Evolutionary conservation across 2,888 invertebrate genomes (phyloP).

Genomic region (Cremastobaeus sp.): DNA sequence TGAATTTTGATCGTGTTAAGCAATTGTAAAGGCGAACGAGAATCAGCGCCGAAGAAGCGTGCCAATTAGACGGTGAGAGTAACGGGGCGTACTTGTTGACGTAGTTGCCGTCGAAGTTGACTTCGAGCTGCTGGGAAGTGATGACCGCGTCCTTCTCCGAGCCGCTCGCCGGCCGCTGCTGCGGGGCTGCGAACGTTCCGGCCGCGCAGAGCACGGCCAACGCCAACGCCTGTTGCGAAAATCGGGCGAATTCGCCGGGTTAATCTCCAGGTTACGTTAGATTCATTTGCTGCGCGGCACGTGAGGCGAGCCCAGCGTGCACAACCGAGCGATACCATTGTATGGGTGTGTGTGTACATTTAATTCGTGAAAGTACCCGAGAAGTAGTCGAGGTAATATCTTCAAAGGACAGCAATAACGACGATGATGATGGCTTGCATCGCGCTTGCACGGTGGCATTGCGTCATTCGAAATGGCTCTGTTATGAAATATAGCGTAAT

Average conservation of each 20-base stretch:
- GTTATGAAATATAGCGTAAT: constrained; percentile 74
- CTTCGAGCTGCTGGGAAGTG: constrained; percentile 76
- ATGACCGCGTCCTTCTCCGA: constrained; percentile 76
- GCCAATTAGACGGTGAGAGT: too few relatives aligned
- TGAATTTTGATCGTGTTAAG: too few relatives aligned
- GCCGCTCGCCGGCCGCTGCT: constrained; percentile 69
- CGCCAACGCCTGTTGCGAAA: constrained; percentile 69
- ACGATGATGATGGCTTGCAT: constrained; percentile 67
- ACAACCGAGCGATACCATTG: constrained; percentile 6
- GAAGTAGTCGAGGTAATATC: constrained; percentile 58
- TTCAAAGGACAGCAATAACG: constrained; percentile 68
- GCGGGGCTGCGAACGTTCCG: constrained; percentile 72
- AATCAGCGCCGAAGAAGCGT: too few relatives aligned
- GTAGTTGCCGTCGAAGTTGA: constrained; percentile 76
- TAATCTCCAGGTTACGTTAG: constrained; percentile 23
- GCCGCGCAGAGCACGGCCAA: constrained; percentile 74
- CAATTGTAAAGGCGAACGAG: too few relatives aligned
- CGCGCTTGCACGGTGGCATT: constrained; percentile 68
- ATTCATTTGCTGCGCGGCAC: constrained; percentile 24
- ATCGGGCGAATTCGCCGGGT: constrained; percentile 24
- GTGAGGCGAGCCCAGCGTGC: constrained; percentile 13
- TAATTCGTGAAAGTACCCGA: constrained; percentile 69
- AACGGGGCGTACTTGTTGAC: constrained; percentile 76
- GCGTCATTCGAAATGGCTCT: constrained; percentile 72
- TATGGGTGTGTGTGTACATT: constrained; percentile 63